Conservation (phyloP, 2,113 vertebrate species). For the Lepus timidus region DNA sequence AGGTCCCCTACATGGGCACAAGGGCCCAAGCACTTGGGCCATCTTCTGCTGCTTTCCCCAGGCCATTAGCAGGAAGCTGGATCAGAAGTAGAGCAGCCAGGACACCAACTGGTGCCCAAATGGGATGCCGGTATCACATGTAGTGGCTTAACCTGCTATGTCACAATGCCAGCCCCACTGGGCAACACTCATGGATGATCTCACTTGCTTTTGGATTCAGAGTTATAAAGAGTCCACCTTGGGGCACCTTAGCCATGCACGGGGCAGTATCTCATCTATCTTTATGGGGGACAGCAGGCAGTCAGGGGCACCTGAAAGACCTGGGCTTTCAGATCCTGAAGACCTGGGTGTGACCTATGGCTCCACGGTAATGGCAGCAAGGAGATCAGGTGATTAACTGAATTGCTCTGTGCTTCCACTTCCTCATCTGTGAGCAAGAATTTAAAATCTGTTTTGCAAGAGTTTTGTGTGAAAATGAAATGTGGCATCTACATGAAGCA, state of each 20-base stretch:
- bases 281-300: neutral
- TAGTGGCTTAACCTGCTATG: too few species aligned
- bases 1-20: too few species aligned
- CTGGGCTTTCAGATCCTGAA: neutral
- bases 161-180: neutral
- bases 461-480: neutral
- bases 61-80: too few species aligned
- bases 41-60: too few species aligned
- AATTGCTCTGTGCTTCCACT: neutral
- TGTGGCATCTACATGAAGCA: neutral
- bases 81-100: too few species aligned
- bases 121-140: too few species aligned
- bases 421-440: neutral
- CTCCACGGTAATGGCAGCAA: neutral
- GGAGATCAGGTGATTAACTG: neutral
- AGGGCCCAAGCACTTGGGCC: too few species aligned
- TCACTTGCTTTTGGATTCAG: constrained; percentile 1
- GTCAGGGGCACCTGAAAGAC: neutral
- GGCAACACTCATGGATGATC: neutral
- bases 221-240: neutral
- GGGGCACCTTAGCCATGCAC: neutral
- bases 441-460: neutral
- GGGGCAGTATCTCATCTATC: neutral
- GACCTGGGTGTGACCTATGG: neutral
- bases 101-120: too few species aligned